These are phyloP conservation scores for Sebastes ruberrimus DNA, from an alignment of 2,797 vertebrate species.

Conservation along the genomic window DNA sequence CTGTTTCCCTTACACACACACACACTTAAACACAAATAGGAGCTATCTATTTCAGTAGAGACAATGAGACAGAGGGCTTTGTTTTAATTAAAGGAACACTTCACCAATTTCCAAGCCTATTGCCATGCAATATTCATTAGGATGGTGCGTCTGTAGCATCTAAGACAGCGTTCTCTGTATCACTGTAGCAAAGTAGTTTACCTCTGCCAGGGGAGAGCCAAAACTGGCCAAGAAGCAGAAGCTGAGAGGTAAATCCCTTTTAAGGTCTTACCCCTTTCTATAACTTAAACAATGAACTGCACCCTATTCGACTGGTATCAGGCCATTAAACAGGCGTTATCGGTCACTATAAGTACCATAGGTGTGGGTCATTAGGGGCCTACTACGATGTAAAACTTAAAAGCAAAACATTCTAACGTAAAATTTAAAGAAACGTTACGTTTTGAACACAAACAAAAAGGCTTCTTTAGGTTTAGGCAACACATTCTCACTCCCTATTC, in stretches of 20 bases:
- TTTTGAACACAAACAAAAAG: too few relatives aligned
- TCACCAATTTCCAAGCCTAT: conserved; percentile 1
- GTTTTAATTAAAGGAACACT: conserved; percentile 40
- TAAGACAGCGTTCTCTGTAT: neutral
- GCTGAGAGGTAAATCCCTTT: neutral
- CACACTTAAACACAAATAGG: conserved; percentile 3
- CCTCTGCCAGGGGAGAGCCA: neutral
- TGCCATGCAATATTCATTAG: conserved; percentile 7
- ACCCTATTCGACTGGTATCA: too few relatives aligned
- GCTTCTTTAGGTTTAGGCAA: too few relatives aligned
- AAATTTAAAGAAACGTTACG: too few relatives aligned
- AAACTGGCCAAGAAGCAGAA: neutral
- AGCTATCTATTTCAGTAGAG: conserved; percentile 21
- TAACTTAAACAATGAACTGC: neutral
- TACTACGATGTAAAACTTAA: too few relatives aligned
- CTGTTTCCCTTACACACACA: neutral
- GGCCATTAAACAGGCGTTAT: too few relatives aligned
- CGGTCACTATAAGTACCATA: too few relatives aligned
- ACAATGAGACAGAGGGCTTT: conserved; percentile 10
- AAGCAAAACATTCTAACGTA: too few relatives aligned
- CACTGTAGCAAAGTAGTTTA: neutral
- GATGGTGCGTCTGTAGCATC: neutral
- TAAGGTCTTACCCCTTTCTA: neutral
- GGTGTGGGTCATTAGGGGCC: too few relatives aligned
- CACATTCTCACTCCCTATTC: too few relatives aligned